Evolutionary conservation across 1,140 invertebrate genomes (phyloP), one percentile per base, ranked within the genome.

Genomic region (Caenorhabditis tropicalis): DNA sequence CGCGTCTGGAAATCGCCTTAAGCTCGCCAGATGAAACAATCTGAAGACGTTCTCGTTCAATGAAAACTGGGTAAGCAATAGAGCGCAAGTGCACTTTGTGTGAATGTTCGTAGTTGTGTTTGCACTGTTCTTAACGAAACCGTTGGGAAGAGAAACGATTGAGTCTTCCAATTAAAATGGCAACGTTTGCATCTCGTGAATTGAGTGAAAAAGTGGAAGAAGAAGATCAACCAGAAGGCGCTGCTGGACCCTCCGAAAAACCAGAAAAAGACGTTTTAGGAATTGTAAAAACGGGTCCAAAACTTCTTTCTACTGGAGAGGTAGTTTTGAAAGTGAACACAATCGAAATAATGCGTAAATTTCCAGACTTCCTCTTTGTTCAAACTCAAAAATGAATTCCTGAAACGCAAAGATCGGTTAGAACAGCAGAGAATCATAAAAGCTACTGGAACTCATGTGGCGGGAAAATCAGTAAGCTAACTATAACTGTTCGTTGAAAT

Each of bases 381-480:
- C 53, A 60, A 85, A 43, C 36, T 85, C 15, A 70, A 79, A 58
- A 85, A 79, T 43, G 83, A 85, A 24, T 27, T 85, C 9, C 39
- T 81, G 12, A 82, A 82, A 51, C 39, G 83, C 36, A 82, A 85
- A 33, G 48, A 39, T 24, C 65, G 46, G 9, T 24, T 81, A 3
- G n/a, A 53, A 7, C 7, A 10, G 2, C 29, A 81, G 15, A 10
- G 7, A 2, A 12, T 15, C 9, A 53, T 53, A 10, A 51, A 56
- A 15, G 12, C n/a, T 12, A 81, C 7, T 39, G 79, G 33, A 56
- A 51, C 51, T 58, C 48, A 81, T 24, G 79, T 58, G 2, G 7
- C 79, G 16, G 51, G 51, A 79, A 84, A 84, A 56, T 58, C 79
- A 12, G 83, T 80, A 21, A 24, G 83, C 56, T 49, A 43, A 27